These are phyloP conservation scores for Hemicordylus capensis DNA, from an alignment of 2,113 vertebrate species.

Conservation along the genomic window DNA sequence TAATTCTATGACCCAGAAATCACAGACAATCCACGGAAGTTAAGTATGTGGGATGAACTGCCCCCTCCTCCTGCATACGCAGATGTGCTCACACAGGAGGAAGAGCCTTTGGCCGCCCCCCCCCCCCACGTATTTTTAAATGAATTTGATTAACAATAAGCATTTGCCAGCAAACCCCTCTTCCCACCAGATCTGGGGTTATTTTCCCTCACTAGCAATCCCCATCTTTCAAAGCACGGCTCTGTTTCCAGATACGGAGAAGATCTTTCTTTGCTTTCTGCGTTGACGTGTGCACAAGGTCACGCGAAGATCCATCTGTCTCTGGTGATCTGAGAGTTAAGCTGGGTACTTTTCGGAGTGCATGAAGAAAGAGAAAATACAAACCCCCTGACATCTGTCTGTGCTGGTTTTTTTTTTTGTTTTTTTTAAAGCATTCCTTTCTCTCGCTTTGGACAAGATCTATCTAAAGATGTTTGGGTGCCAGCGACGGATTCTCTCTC, in stretches of 20 bases:
- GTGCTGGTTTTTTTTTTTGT: no score
- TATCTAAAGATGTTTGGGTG: no score
- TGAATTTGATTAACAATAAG: constrained; percentile 56
- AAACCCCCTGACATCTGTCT: not conserved
- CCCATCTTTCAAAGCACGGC: constrained; percentile 21
- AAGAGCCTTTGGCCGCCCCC: constrained; percentile 32
- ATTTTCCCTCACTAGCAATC: constrained; percentile 44
- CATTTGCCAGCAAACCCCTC: constrained; percentile 34
- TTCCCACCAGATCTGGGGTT: constrained; percentile 35
- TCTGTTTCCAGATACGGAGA: not conserved
- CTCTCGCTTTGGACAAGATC: not conserved
- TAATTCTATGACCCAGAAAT: constrained; percentile 76
- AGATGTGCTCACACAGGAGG: constrained; percentile 30
- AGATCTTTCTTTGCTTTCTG: not conserved
- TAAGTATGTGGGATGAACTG: constrained; percentile 62
- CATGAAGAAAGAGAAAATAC: not conserved
- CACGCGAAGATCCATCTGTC: not conserved
- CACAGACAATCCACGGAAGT: constrained; percentile 64
- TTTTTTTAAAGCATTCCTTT: no score
- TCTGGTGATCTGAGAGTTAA: rapidly evolving
- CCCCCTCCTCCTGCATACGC: not conserved
- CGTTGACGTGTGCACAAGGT: not conserved
- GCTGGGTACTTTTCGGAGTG: not conserved
- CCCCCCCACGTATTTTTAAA: constrained; percentile 60
- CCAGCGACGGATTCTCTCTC: no score